Evolutionary conservation across 1,140 invertebrate genomes (phyloP).

Genomic region (Phthorimaea operculella): DNA sequence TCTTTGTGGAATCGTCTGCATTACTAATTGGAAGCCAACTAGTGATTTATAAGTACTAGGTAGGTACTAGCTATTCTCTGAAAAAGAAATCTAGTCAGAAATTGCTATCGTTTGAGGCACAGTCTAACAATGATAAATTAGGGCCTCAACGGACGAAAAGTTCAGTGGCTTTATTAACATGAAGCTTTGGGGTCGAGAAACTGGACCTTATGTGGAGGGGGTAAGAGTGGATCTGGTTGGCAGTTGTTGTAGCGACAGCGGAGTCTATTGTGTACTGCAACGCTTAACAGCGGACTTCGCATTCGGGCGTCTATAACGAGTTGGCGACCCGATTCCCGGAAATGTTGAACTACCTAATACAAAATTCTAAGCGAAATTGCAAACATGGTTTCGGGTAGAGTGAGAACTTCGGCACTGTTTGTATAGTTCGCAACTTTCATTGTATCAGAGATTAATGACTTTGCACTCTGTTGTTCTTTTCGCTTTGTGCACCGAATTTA

Average conservation of each 20-base stretch:
- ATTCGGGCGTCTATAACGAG: slow-evolving; percentile 17
- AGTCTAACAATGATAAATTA: slow-evolving; percentile 54
- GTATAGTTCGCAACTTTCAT: not conserved
- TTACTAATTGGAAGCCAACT: too few relatives aligned
- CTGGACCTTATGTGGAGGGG: slow-evolving; percentile 22
- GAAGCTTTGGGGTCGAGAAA: slow-evolving; percentile 24
- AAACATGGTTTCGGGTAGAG: not conserved
- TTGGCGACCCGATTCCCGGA: slow-evolving; percentile 15
- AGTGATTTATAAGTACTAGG: too few relatives aligned
- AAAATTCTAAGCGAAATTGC: slow-evolving; percentile 14
- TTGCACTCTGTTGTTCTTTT: slow-evolving; percentile 17
- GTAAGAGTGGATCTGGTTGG: not conserved
- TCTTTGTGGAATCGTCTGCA: too few relatives aligned
- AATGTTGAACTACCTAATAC: slow-evolving; percentile 16
- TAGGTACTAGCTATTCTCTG: slow-evolving; percentile 3
- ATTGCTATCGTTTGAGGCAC: slow-evolving; percentile 47
- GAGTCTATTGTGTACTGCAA: not conserved
- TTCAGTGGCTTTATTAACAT: slow-evolving; percentile 46
- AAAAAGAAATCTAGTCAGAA: slow-evolving; percentile 39
- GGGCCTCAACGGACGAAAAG: slow-evolving; percentile 29
- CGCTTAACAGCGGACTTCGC: not conserved
- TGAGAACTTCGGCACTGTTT: slow-evolving; percentile 4
- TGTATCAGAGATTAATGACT: slow-evolving; percentile 16
- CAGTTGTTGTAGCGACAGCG: not conserved
- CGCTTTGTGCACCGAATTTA: not conserved